A percentile compares a stretch with the other conserved stretches of the same genome.
These are phyloP conservation scores for Excalfactoria chinensis DNA, from an alignment of 2,113 vertebrate genomes.

Conservation along the genomic window DNA sequence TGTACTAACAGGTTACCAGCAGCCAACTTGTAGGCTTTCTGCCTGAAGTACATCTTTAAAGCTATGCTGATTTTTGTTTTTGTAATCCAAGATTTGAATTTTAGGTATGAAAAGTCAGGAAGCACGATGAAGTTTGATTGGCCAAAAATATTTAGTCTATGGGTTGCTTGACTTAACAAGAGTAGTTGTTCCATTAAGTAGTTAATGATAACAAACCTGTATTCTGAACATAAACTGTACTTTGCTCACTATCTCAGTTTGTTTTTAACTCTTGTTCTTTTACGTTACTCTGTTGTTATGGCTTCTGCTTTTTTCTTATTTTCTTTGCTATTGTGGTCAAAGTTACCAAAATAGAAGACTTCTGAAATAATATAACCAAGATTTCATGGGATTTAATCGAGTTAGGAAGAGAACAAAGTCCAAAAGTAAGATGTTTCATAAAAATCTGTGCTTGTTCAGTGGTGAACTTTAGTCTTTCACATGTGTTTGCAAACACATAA, in stretches of 20 bases:
- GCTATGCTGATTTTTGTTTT: fast-evolving
- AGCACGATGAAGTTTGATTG: background rate
- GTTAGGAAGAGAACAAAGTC: background rate
- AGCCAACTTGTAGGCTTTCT: background rate
- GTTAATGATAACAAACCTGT: background rate
- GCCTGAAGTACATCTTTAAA: background rate
- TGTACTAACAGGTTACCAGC: background rate
- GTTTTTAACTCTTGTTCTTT: background rate
- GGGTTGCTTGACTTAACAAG: background rate
- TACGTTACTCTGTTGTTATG: background rate
- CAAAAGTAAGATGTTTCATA: background rate
- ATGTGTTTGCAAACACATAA: background rate
- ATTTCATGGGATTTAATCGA: background rate
- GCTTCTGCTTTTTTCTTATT: background rate
- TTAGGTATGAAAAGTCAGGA: background rate
- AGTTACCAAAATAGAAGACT: background rate
- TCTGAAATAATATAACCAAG: background rate
- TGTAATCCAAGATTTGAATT: background rate
- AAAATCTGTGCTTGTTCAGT: background rate
- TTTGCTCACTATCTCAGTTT: background rate
- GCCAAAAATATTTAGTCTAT: background rate
- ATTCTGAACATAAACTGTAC: background rate
- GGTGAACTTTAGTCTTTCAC: background rate
- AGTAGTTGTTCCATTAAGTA: background rate
- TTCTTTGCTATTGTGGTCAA: background rate